Evolutionary conservation across 2,888 invertebrate genomes (phyloP).

Genomic region (Marasmarcha lunaedactyla): DNA sequence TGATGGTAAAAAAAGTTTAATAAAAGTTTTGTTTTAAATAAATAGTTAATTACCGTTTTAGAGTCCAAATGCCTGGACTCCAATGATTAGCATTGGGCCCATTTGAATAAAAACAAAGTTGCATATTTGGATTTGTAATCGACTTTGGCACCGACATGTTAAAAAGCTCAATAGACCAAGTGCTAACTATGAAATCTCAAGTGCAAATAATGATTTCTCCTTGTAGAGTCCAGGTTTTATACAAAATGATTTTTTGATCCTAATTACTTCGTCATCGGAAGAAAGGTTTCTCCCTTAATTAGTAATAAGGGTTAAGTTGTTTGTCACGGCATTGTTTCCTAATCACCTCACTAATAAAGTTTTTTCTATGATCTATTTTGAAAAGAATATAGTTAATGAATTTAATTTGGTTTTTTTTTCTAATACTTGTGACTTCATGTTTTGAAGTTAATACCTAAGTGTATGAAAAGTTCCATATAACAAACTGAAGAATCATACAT

Average conservation of each 20-base stretch:
- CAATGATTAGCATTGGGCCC: not conserved
- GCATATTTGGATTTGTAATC: not conserved
- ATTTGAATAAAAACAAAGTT: not conserved
- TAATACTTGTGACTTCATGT: no score
- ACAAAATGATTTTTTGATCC: slow-evolving; percentile 18
- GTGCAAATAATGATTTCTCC: slow-evolving; percentile 23
- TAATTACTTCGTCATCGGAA: slow-evolving; percentile 12
- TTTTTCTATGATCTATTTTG: no score
- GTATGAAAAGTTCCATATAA: no score
- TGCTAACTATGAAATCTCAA: slow-evolving; percentile 26
- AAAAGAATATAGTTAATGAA: no score
- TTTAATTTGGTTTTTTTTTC: no score
- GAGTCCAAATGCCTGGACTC: no score
- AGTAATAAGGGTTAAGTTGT: slow-evolving; percentile 5
- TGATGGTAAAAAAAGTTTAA: no score
- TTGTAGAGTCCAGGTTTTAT: slow-evolving; percentile 30
- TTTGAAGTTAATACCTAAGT: no score
- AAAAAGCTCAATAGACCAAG: slow-evolving; percentile 1
- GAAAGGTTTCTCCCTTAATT: slow-evolving; percentile 4
- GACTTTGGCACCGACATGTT: not conserved
- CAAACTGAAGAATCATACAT: no score
- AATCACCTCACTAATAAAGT: no score
- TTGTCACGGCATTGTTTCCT: no score
- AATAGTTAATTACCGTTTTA: not conserved
- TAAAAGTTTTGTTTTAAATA: no score